A percentile compares a stretch with the other conserved stretches of the same genome.
phyloP scores from a whole-genome alignment of 2,888 invertebrate genomes.

The Criorhina ranunculi region DNA sequence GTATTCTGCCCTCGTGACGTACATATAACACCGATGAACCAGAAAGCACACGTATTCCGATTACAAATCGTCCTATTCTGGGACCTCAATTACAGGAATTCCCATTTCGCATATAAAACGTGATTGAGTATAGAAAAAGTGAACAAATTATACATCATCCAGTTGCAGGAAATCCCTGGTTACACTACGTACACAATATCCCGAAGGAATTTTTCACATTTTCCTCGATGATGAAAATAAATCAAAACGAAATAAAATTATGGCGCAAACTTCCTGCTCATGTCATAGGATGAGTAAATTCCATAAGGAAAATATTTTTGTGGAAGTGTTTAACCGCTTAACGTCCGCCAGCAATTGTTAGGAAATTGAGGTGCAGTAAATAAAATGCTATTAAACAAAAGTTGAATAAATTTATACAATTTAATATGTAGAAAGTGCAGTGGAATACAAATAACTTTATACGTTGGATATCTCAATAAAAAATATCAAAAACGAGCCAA shows the following conservation, averaged over 20 bases:
- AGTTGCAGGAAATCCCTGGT: slow-evolving; percentile 72
- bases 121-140: slow-evolving; percentile 71
- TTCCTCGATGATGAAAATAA: slow-evolving; percentile 55
- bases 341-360: neutral
- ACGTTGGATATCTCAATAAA: too few species aligned
- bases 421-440: too few species aligned
- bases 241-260: slow-evolving; percentile 37
- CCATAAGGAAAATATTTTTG: slow-evolving; percentile 37
- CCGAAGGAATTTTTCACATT: slow-evolving; percentile 62
- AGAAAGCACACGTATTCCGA: slow-evolving; percentile 65
- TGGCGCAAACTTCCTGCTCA: slow-evolving; percentile 16
- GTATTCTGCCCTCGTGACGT: slow-evolving; percentile 5
- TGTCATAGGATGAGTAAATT: slow-evolving; percentile 27
- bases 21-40: slow-evolving; percentile 44
- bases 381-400: too few species aligned
- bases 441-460: too few species aligned
- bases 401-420: too few species aligned
- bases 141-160: slow-evolving; percentile 73
- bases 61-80: slow-evolving; percentile 65
- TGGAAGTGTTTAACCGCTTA: slow-evolving; percentile 6
- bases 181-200: slow-evolving; percentile 54
- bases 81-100: slow-evolving; percentile 72
- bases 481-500: too few species aligned
- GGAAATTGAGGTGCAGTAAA: neutral
- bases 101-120: slow-evolving; percentile 76